These are phyloP conservation scores for Cryptotermes secundus DNA, from an alignment of 1,140 invertebrate genomes.

Conservation along the genomic window DNA sequence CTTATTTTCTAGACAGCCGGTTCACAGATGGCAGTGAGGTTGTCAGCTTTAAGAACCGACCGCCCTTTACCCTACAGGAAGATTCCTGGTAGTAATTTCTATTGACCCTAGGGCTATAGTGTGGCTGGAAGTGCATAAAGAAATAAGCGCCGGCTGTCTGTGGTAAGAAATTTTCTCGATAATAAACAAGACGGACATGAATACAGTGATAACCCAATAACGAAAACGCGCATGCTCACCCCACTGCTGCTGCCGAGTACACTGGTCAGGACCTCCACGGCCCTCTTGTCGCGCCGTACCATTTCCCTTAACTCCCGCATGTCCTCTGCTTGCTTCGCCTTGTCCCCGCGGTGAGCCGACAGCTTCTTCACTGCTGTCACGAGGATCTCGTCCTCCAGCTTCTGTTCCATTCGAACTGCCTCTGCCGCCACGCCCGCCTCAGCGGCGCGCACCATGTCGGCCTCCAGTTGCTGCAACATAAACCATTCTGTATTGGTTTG, in stretches of 20 bases:
- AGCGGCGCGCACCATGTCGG: slow-evolving; percentile 37
- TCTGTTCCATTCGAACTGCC: slow-evolving; percentile 38
- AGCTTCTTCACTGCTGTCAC: slow-evolving; percentile 35
- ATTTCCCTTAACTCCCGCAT: slow-evolving; percentile 30
- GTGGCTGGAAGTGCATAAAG: too few relatives aligned
- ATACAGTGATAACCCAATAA: too few relatives aligned
- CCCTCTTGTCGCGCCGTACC: slow-evolving; percentile 40
- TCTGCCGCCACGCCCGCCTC: slow-evolving; percentile 33
- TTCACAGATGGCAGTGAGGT: too few relatives aligned
- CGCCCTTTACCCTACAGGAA: too few relatives aligned
- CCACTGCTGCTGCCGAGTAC: slow-evolving; percentile 39
- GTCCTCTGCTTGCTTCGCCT: slow-evolving; percentile 26
- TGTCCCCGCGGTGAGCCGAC: slow-evolving; percentile 24
- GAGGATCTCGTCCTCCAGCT: slow-evolving; percentile 38
- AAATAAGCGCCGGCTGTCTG: too few relatives aligned
- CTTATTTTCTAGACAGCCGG: too few relatives aligned
- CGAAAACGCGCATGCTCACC: too few relatives aligned
- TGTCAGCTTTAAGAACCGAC: too few relatives aligned
- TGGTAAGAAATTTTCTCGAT: too few relatives aligned
- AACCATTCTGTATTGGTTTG: neutral
- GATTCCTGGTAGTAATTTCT: too few relatives aligned
- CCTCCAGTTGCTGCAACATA: slow-evolving; percentile 37
- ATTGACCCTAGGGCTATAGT: too few relatives aligned
- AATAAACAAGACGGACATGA: too few relatives aligned
- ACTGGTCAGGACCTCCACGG: slow-evolving; percentile 37